Evolutionary conservation across 2,888 invertebrate genomes (phyloP), one percentile per base, ranked within the genome.

Genomic region (Cosmia trapezina): DNA sequence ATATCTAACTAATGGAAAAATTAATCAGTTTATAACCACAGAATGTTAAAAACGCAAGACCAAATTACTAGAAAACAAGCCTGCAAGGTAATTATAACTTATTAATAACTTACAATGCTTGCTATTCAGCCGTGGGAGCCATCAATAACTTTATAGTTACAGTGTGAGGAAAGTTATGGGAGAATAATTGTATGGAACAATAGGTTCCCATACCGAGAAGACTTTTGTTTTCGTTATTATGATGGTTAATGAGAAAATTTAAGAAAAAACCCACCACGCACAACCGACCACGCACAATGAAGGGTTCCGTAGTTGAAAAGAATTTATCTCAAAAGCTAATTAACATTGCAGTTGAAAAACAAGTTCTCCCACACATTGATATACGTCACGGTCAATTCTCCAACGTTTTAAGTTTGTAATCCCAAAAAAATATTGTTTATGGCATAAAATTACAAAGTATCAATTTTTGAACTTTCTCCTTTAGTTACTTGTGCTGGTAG

Each of bases 141-240:
- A 80, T 82, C 73, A 47, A 78, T 81, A 68, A 54, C 61, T 73
- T 53, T 0, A 12, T n/a, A n/a, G n/a, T n/a, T n/a, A 80, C 62
- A 78, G 78, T 72, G 43, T 51, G 5, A 8, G 4, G 80, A 80
- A 80, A 80, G 80, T 78, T 53, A 70, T 82, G 80, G 41, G 83
- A 80, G 63, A 5, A 28, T 51, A 66, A 33, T 73, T 41, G 11
- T 33, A 49, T 45, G 0, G 43, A 64, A 80, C 80, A 80, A 80
- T 68, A 22, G 33, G 0, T 47, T 80, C 63, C 28, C n/a, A 53
- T 57, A 11, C 8, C 57, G 61, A 71, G 47, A 49, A n/a, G 11
- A 41, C 70, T 62, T 75, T 37, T 60, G 47, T 73, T 61, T 56
- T 51, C 5, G 0, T 43, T 28, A 12, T 19, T 54, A 37, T 19